Percentiles rank a stretch among this genome's conserved stretches.
Evolutionary conservation across 2,797 vertebrate species (phyloP).

Genomic region (Syndactyla subalaris): DNA sequence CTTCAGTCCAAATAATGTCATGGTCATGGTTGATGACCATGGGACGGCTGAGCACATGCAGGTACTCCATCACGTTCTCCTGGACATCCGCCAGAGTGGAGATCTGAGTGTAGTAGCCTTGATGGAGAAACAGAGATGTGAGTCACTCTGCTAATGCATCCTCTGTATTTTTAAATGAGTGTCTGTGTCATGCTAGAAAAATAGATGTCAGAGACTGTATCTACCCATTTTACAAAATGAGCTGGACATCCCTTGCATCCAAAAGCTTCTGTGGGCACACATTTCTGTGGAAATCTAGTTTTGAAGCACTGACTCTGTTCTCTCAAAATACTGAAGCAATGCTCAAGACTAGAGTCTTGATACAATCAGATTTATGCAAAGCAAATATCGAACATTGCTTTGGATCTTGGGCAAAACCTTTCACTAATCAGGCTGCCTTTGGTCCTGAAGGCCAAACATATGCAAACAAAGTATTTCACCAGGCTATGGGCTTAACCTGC

Average conservation of each 20-base stretch:
- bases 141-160: neutral
- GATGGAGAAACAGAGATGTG: neutral
- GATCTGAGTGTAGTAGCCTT: constrained; percentile 96
- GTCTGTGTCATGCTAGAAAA: neutral
- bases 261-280: neutral
- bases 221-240: neutral
- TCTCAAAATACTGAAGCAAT: neutral
- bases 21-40: constrained; percentile 98
- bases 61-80: constrained; percentile 97
- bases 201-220: neutral
- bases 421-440: neutral
- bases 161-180: rapidly evolving
- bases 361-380: neutral
- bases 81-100: constrained; percentile 95
- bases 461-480: neutral
- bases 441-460: neutral
- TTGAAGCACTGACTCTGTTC: neutral
- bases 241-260: neutral
- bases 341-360: neutral
- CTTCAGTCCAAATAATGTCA: constrained; percentile 96
- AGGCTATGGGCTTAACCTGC: neutral
- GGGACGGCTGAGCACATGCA: constrained; percentile 94
- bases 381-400: neutral
- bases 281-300: neutral
- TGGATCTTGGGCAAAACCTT: neutral